These are phyloP conservation scores for Phrynosoma platyrhinos DNA, from an alignment of 2,113 vertebrate species.

Conservation along the genomic window DNA sequence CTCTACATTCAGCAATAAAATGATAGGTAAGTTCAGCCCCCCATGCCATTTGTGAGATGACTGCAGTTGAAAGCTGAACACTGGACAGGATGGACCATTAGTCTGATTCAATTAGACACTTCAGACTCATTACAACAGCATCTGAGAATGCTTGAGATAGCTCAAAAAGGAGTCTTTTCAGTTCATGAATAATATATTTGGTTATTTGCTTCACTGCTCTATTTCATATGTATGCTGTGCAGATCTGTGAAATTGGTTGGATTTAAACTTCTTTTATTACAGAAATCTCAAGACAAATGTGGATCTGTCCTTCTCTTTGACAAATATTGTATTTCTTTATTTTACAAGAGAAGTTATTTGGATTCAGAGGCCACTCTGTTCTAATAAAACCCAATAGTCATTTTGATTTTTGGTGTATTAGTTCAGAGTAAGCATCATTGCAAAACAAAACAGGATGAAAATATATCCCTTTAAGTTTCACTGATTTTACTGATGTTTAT, in stretches of 20 bases:
- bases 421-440: not conserved
- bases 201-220: conserved; percentile 3
- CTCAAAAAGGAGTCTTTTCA: conserved; percentile 1
- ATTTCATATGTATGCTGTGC: not conserved
- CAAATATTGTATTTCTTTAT: not conserved
- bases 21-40: not conserved
- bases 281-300: not conserved
- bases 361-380: not conserved
- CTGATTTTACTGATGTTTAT: not conserved
- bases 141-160: not conserved
- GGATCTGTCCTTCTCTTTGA: not conserved
- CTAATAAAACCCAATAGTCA: not conserved
- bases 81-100: not conserved
- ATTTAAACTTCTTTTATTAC: not conserved
- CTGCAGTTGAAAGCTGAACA: not conserved
- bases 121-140: not conserved
- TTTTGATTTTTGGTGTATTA: not conserved
- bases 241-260: not conserved
- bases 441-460: not conserved
- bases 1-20: not conserved
- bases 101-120: conserved; percentile 1
- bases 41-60: not conserved
- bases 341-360: not conserved
- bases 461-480: not conserved
- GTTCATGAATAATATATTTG: not conserved